Evolutionary conservation across 2,797 vertebrate species (phyloP).

Genomic region (Pseudochirops cupreus): DNA sequence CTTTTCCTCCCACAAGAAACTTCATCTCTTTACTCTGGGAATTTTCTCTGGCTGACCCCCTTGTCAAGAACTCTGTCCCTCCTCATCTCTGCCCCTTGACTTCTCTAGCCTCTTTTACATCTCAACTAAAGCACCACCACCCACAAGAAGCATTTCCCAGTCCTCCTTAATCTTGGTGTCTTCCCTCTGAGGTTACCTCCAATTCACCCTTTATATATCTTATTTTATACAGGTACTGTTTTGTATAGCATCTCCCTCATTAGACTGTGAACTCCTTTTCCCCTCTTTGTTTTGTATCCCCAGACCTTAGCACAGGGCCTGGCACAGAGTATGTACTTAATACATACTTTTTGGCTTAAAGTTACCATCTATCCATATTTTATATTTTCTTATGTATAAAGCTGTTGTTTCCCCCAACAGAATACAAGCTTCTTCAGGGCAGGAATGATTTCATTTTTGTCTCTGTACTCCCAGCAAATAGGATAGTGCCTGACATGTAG

Average conservation of each 20-base stretch:
- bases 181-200: background rate
- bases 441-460: background rate
- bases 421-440: background rate
- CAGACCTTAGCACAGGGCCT: background rate
- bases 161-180: background rate
- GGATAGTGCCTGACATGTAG: background rate
- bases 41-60: background rate
- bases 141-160: background rate
- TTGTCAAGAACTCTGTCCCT: background rate
- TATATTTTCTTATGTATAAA: background rate
- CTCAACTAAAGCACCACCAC: background rate
- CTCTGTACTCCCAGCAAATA: background rate
- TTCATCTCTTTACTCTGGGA: background rate
- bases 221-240: background rate
- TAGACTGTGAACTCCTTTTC: background rate
- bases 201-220: background rate
- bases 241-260: background rate
- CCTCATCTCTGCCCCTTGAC: background rate
- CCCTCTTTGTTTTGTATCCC: background rate
- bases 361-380: background rate
- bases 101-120: background rate
- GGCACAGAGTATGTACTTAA: background rate
- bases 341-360: background rate
- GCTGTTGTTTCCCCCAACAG: background rate
- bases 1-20: background rate